A percentile compares a stretch with the other conserved stretches of the same genome.
These are phyloP conservation scores for Uropsilus gracilis DNA, from an alignment of 2,113 vertebrate genomes.

Conservation along the genomic window DNA sequence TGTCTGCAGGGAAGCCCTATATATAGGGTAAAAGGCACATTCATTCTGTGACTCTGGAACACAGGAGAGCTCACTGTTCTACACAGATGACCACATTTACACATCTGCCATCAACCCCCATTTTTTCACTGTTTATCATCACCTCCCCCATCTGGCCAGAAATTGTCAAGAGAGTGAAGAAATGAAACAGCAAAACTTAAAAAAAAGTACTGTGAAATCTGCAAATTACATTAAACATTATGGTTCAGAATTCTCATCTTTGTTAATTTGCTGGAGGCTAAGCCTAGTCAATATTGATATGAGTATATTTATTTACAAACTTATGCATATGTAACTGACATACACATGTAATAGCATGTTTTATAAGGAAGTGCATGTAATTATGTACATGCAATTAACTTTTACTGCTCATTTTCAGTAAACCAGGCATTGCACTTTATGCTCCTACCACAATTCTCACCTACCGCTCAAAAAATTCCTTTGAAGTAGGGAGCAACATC, in stretches of 20 bases:
- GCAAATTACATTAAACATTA: constrained; percentile 48
- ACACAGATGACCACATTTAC: background rate
- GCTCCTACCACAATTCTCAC: background rate
- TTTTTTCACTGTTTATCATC: background rate
- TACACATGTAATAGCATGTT: too few relatives aligned
- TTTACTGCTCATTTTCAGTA: background rate
- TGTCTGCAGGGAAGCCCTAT: background rate
- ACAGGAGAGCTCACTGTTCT: background rate
- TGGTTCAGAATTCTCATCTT: background rate
- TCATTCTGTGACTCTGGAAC: background rate
- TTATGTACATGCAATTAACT: background rate
- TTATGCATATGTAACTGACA: background rate
- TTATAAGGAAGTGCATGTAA: too few relatives aligned
- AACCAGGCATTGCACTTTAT: background rate
- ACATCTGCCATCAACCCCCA: background rate
- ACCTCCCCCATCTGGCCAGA: constrained; percentile 42
- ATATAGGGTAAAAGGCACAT: background rate
- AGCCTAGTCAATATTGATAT: background rate
- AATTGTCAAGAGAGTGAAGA: background rate
- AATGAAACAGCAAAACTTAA: constrained; percentile 5
- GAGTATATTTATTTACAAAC: background rate
- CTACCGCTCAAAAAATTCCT: background rate
- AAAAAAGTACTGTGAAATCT: constrained; percentile 48
- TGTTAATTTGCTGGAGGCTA: background rate
- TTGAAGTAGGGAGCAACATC: background rate